phyloP scores from a whole-genome alignment of 2,113 vertebrate genomes.

The Neomonachus schauinslandi region DNA sequence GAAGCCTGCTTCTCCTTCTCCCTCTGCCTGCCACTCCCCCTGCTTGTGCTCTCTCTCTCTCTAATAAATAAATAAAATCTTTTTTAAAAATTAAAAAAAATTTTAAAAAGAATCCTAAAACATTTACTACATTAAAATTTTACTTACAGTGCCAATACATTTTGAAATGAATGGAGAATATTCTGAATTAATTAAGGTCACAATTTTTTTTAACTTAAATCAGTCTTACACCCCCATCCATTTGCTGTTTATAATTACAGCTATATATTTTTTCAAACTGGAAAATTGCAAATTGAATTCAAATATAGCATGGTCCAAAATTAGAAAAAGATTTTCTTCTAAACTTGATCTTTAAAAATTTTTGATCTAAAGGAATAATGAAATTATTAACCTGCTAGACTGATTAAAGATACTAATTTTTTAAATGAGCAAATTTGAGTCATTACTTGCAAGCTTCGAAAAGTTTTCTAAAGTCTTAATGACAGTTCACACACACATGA shows the following conservation, averaged over 20 bases:
- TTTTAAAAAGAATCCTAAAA: neutral
- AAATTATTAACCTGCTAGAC: slow-evolving; percentile 51
- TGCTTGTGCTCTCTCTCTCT: no score
- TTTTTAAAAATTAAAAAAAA: no score
- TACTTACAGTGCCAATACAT: slow-evolving; percentile 27
- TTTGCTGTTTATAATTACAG: slow-evolving; percentile 61
- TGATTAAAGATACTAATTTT: slow-evolving; percentile 28
- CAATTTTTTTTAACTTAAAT: slow-evolving; percentile 38
- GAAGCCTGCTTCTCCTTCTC: no score
- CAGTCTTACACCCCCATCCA: slow-evolving; percentile 45
- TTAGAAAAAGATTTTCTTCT: slow-evolving; percentile 52
- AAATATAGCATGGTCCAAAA: slow-evolving; percentile 59
- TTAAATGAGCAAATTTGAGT: neutral
- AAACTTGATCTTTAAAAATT: slow-evolving; percentile 22
- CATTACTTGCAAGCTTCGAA: neutral
- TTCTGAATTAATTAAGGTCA: slow-evolving; percentile 60
- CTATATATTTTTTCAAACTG: slow-evolving; percentile 56
- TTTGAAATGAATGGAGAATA: slow-evolving; percentile 45
- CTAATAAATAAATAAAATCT: no score
- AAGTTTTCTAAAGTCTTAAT: slow-evolving; percentile 49
- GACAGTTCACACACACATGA: slow-evolving; percentile 25
- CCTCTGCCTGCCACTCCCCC: no score
- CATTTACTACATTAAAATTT: slow-evolving; percentile 6
- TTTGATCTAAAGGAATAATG: slow-evolving; percentile 14
- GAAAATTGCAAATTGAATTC: slow-evolving; percentile 59